Evolutionary conservation across 2,888 invertebrate species (phyloP).

Genomic region (Cerceris ruficornis): DNA sequence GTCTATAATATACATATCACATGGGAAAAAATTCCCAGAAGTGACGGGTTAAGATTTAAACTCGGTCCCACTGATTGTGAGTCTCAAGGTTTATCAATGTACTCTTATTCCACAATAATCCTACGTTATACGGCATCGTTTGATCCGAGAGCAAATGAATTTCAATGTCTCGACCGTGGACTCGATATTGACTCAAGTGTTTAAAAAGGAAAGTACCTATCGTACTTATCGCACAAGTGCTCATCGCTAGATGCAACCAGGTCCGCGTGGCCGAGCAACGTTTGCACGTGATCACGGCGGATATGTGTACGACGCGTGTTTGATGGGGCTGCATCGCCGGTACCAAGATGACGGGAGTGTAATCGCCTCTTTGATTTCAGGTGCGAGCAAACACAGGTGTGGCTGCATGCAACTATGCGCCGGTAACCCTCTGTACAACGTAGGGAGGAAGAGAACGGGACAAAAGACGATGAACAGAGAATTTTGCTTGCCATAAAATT

Average conservation of each 20-base stretch:
- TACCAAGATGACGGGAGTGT: conserved; percentile 34
- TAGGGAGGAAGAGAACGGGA: not conserved
- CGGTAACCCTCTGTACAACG: conserved; percentile 16
- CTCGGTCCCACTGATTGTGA: too few species aligned
- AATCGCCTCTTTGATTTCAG: conserved; percentile 74
- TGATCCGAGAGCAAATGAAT: not conserved
- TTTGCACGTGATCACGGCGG: conserved; percentile 40
- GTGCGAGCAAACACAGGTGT: conserved; percentile 81
- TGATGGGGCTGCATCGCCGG: conserved; percentile 7
- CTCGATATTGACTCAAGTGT: conserved; percentile 42
- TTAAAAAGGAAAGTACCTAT: conserved; percentile 14
- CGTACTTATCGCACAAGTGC: conserved; percentile 14
- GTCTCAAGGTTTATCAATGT: too few species aligned
- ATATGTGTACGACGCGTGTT: conserved; percentile 34
- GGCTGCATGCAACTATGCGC: conserved; percentile 18
- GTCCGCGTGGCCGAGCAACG: conserved; percentile 14
- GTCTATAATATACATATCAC: too few species aligned
- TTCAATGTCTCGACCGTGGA: too few species aligned
- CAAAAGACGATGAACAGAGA: not conserved
- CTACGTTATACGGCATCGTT: not conserved
- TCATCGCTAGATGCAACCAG: conserved; percentile 6
- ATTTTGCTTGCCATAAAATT: not conserved
- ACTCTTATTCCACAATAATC: too few species aligned
- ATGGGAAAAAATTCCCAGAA: too few species aligned
- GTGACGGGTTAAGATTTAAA: too few species aligned